A percentile compares a stretch with the other conserved stretches of the same genome.
Conservation (phyloP, 2,113 vertebrate species). For the Brachypteracias leptosomus region DNA sequence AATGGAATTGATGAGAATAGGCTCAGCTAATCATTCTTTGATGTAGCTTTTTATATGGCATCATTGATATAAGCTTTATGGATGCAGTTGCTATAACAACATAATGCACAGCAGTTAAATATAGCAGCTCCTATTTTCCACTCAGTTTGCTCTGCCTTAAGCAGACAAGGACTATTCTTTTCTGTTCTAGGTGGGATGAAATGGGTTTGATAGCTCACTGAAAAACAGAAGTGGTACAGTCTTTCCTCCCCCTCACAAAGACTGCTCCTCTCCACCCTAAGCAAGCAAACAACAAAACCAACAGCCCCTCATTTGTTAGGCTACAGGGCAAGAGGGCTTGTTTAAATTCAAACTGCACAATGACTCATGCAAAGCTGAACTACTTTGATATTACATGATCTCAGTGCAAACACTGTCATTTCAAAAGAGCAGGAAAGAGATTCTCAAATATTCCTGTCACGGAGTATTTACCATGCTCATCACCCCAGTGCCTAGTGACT, state of each 20-base stretch:
- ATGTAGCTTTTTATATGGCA: slow-evolving; percentile 60
- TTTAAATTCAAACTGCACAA: slow-evolving; percentile 13
- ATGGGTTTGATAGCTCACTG: slow-evolving; percentile 1
- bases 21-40: slow-evolving; percentile 49
- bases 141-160: slow-evolving; percentile 36
- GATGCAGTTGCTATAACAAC: slow-evolving; percentile 72
- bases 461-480: background rate
- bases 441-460: background rate
- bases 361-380: slow-evolving; percentile 24
- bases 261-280: background rate
- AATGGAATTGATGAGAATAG: slow-evolving; percentile 5
- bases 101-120: slow-evolving; percentile 66
- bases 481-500: background rate
- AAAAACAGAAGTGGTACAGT: background rate
- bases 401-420: slow-evolving; percentile 1
- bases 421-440: background rate
- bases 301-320: background rate
- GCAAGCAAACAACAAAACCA: slow-evolving; percentile 11
- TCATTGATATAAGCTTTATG: slow-evolving; percentile 63
- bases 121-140: slow-evolving; percentile 50
- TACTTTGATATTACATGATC: background rate
- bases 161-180: slow-evolving; percentile 17
- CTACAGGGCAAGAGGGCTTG: background rate
- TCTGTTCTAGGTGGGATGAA: slow-evolving; percentile 27
- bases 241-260: background rate